Conservation (phyloP, 2,888 invertebrate genomes). For the Tipula helvola region DNA sequence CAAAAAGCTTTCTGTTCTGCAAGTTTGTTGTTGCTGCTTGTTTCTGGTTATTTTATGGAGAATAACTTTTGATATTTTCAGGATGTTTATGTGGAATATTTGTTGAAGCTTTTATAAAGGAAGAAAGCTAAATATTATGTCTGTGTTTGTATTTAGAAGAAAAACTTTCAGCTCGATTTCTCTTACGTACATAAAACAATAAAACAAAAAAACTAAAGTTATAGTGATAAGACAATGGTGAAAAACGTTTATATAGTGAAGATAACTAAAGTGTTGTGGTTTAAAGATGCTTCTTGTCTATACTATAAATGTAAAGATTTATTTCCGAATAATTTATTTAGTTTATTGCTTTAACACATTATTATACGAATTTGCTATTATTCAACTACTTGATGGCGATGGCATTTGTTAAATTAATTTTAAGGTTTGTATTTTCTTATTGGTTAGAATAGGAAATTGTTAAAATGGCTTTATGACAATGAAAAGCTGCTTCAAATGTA, state of each 20-base stretch:
- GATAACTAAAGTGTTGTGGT: background rate
- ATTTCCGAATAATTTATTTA: background rate
- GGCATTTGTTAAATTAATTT: background rate
- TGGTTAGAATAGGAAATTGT: too few species aligned
- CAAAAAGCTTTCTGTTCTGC: background rate
- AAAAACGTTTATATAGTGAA: background rate
- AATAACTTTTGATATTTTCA: background rate
- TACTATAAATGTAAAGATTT: background rate
- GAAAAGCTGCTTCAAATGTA: too few species aligned
- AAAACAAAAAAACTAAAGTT: background rate
- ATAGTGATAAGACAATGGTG: background rate
- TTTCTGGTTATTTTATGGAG: background rate
- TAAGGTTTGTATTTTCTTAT: background rate
- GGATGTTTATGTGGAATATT: background rate
- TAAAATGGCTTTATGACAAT: too few species aligned
- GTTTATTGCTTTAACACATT: background rate
- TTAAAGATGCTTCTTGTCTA: background rate
- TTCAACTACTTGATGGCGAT: background rate
- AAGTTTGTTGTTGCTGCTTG: background rate
- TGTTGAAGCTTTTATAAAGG: background rate
- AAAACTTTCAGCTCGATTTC: background rate
- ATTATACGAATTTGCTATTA: background rate
- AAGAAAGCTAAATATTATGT: background rate
- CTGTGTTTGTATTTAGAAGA: background rate
- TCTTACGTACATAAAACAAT: background rate